Evolutionary conservation across 2,888 invertebrate species (phyloP).

Genomic region (Sycophila texana): DNA sequence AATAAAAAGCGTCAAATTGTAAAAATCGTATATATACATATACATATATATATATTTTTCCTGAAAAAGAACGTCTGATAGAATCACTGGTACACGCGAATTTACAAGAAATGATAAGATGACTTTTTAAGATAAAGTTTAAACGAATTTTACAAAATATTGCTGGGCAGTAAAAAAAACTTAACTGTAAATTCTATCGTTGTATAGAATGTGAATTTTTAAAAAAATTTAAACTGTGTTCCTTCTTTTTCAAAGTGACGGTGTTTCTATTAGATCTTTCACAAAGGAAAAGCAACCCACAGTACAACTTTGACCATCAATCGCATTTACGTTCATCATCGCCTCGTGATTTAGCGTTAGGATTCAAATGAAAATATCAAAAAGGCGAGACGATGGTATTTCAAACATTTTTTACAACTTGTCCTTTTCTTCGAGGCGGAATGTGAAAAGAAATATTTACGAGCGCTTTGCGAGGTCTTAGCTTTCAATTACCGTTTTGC

Average conservation of each 20-base stretch:
- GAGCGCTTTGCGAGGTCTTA: conserved; percentile 31
- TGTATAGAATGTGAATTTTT: conserved; percentile 34
- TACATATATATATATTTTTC: conserved; percentile 45
- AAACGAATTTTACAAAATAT: conserved; percentile 51
- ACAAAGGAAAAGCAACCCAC: conserved; percentile 55
- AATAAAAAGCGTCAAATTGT: conserved; percentile 35
- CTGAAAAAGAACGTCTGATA: conserved; percentile 54
- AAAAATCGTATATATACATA: conserved; percentile 38
- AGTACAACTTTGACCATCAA: conserved; percentile 57
- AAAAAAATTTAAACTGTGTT: conserved; percentile 45
- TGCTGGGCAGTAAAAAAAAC: conserved; percentile 49
- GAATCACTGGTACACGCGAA: conserved; percentile 51
- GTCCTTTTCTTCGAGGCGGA: conserved; percentile 31
- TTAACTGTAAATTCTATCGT: conserved; percentile 34
- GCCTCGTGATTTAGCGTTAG: conserved; percentile 45
- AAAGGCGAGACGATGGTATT: conserved; percentile 38
- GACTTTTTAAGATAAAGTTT: conserved; percentile 56
- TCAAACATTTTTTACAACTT: conserved; percentile 29
- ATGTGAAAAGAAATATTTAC: conserved; percentile 29
- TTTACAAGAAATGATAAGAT: conserved; percentile 33
- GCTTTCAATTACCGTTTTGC: conserved; percentile 3
- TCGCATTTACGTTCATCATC: conserved; percentile 52
- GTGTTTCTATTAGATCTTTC: conserved; percentile 57
- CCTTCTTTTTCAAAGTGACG: conserved; percentile 52
- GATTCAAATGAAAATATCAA: conserved; percentile 41